Conservation (phyloP, 2,113 vertebrate species). For the Sinocyclocheilus rhinocerous region DNA sequence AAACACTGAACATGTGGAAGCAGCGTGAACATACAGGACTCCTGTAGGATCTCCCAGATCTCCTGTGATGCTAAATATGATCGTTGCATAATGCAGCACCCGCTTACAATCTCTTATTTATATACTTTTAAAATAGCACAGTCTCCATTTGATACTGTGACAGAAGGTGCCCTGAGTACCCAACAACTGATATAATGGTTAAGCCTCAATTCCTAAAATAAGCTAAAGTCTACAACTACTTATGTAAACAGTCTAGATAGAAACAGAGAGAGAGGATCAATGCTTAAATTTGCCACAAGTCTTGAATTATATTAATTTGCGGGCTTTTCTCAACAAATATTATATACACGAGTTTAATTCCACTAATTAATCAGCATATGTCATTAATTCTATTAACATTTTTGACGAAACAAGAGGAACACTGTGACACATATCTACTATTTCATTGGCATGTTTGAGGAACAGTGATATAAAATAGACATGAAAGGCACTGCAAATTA, state of each 20-base stretch:
- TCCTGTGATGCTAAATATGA: neutral
- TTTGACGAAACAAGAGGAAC: neutral
- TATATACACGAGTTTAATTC: neutral
- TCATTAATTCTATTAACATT: neutral
- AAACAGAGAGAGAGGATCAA: neutral
- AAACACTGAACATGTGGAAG: constrained; percentile 62
- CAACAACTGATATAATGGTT: neutral
- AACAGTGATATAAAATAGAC: constrained; percentile 21
- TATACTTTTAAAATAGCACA: neutral
- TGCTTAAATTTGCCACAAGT: neutral
- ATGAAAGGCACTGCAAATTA: constrained; percentile 39
- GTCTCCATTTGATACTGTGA: neutral
- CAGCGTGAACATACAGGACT: neutral
- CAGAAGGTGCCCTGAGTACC: neutral
- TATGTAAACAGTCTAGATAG: neutral
- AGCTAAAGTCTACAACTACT: neutral
- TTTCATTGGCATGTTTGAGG: constrained; percentile 7
- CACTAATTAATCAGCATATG: neutral
- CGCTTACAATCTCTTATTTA: neutral
- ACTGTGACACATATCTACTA: constrained; percentile 15
- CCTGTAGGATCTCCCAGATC: neutral
- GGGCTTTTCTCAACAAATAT: neutral
- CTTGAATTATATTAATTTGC: neutral
- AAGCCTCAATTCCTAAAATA: neutral
- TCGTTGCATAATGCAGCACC: neutral